Conservation (phyloP, 2,888 invertebrate species). For the Ophioninae sp. region DNA sequence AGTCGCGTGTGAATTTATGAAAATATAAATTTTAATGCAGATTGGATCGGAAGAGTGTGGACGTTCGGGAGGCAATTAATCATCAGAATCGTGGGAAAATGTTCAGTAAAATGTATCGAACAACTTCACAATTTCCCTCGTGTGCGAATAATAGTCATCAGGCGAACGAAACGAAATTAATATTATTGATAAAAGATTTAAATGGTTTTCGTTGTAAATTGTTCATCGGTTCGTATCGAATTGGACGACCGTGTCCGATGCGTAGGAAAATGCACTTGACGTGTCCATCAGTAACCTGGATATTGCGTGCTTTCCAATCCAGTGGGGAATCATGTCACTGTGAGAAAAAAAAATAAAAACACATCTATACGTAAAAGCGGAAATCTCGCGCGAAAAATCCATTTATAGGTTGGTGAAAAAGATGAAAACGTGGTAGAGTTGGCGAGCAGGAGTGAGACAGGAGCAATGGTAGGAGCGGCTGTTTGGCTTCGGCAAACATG, state of each 20-base stretch:
- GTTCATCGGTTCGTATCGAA: neutral
- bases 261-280: slow-evolving; percentile 11
- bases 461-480: slow-evolving; percentile 57
- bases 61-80: slow-evolving; percentile 15
- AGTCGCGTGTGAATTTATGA: slow-evolving; percentile 46
- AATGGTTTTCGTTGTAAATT: neutral
- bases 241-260: neutral
- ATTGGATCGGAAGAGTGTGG: slow-evolving; percentile 20
- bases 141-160: neutral
- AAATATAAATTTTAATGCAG: slow-evolving; percentile 44
- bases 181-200: neutral
- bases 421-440: slow-evolving; percentile 59
- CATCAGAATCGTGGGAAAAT: slow-evolving; percentile 20
- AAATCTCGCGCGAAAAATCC: slow-evolving; percentile 3
- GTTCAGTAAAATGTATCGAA: slow-evolving; percentile 34
- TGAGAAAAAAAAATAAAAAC: slow-evolving; percentile 2
- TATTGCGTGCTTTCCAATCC: neutral
- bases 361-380: neutral
- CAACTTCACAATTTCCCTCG: neutral
- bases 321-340: slow-evolving; percentile 3
- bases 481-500: slow-evolving; percentile 66
- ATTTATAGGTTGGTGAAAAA: slow-evolving; percentile 53
- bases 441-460: neutral
- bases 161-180: neutral
- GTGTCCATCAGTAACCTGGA: slow-evolving; percentile 1